Conservation (phyloP, 2,113 vertebrate species). For the Trematomus loennbergii region DNA sequence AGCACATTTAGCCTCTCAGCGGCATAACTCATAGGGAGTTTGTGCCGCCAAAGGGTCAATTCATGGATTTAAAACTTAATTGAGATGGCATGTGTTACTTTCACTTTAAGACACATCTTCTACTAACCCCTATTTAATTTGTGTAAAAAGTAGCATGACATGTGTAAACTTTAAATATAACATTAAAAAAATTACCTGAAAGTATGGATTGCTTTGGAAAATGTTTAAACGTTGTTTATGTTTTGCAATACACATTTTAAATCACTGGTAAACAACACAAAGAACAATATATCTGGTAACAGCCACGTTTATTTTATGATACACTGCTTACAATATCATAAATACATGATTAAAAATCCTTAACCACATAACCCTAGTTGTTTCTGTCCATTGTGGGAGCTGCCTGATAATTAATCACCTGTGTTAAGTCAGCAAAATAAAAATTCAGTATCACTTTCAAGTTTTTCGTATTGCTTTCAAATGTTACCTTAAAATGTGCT, state of each 20-base stretch:
- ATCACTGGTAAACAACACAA: constrained; percentile 25
- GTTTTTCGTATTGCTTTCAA: constrained; percentile 66
- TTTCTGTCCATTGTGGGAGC: constrained; percentile 69
- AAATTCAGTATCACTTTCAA: constrained; percentile 57
- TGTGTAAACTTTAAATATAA: too few species aligned
- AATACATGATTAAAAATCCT: constrained; percentile 81
- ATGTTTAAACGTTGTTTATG: background rate
- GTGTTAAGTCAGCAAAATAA: constrained; percentile 58
- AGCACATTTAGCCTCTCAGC: too few species aligned
- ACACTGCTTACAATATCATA: constrained; percentile 78
- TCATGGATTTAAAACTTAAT: background rate
- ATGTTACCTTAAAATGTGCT: constrained; percentile 58
- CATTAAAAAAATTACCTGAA: too few species aligned
- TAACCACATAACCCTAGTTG: constrained; percentile 76
- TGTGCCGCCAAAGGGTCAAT: too few species aligned
- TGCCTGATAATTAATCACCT: constrained; percentile 64
- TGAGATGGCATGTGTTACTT: background rate
- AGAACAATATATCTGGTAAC: constrained; percentile 13
- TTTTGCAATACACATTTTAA: background rate
- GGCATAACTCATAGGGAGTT: too few species aligned
- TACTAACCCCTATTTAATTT: too few species aligned
- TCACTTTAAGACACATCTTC: background rate
- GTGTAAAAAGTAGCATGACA: background rate
- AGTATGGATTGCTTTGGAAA: background rate
- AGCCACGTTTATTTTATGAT: constrained; percentile 80